Base-by-base conservation (phyloP, 1,140 invertebrate genomes). In the Achatina immaculata region DNA sequence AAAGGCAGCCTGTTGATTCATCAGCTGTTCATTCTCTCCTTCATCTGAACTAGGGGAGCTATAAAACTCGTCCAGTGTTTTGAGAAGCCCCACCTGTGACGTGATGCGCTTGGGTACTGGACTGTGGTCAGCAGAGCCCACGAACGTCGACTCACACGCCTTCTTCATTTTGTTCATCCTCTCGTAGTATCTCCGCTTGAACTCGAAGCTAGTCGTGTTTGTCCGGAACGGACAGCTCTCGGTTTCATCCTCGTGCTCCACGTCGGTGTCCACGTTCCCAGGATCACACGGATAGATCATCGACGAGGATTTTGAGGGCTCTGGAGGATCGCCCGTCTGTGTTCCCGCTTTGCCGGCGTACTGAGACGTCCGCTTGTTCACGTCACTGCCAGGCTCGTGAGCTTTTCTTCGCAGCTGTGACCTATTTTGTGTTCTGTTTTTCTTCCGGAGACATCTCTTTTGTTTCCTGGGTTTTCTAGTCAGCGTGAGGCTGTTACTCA, bases 151-250 rank as follows among this genome's bases (percentile, higher is more conserved):
- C 7, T 40, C 28, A n/a, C n/a, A n/a, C 42, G 42, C 40, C 6
- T 43, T 43, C 7, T 11, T 34, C 4, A 16, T 24, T 28, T 45
- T 42, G 34, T 14, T 72, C 42, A 72, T 7, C 40, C 69, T 42
- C 34, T 72, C 69, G 69, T 72, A 72, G 34, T 72, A 72, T 42
- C 40, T 40, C 28, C 69, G 11, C 55, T 58, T 58, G 55, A 19
- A 58, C 21, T 58, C 55, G 24, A 58, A 58, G 21, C 55, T 58
- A 24, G 9, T 24, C 9, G 9, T n/a, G 7, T 45, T 7, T 9
- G 7, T 9, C 19, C 19, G 43, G 7, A 19, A 19, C 19, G 43
- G 19, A 7, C 7, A 58, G n/a, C n/a, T n/a, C n/a, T n/a, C n/a
- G n/a, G n/a, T 24, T 4, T 58, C 55, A 58, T 58, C 55, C 7